These are phyloP conservation scores for Agrotis puta DNA, from an alignment of 2,888 invertebrate genomes.

Conservation along the genomic window DNA sequence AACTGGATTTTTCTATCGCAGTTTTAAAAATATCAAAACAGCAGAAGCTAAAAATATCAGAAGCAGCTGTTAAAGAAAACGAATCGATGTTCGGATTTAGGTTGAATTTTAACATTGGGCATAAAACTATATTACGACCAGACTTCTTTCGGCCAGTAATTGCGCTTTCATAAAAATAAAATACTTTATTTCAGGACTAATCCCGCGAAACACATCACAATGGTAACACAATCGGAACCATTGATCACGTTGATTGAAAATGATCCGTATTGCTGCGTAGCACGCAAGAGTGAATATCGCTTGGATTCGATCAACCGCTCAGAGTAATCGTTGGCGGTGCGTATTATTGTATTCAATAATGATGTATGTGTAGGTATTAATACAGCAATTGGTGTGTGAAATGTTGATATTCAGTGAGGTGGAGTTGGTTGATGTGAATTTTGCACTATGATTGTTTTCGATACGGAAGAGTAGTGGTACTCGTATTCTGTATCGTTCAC, in stretches of 20 bases:
- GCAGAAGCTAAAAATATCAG: too few species aligned
- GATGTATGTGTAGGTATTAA: constrained; percentile 14
- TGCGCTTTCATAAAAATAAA: background rate
- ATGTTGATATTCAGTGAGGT: constrained; percentile 20
- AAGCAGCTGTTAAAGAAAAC: too few species aligned
- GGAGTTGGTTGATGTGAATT: background rate
- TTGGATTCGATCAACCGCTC: constrained; percentile 58
- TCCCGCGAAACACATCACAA: constrained; percentile 9
- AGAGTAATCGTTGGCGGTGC: constrained; percentile 43
- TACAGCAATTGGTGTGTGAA: constrained; percentile 10
- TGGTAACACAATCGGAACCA: constrained; percentile 49
- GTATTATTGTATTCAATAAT: constrained; percentile 58
- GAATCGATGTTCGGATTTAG: too few species aligned
- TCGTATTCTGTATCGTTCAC: too few species aligned
- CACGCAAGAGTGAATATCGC: constrained; percentile 57
- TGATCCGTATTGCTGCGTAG: constrained; percentile 55
- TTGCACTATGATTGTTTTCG: background rate
- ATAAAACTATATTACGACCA: too few species aligned
- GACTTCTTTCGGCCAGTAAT: too few species aligned
- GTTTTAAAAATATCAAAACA: too few species aligned
- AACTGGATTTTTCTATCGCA: too few species aligned
- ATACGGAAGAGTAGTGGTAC: too few species aligned
- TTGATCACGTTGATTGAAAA: constrained; percentile 67
- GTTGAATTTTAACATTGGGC: too few species aligned
- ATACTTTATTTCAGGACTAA: background rate